Conservation (phyloP, 2,797 vertebrate species). For the Meda fulgida region DNA sequence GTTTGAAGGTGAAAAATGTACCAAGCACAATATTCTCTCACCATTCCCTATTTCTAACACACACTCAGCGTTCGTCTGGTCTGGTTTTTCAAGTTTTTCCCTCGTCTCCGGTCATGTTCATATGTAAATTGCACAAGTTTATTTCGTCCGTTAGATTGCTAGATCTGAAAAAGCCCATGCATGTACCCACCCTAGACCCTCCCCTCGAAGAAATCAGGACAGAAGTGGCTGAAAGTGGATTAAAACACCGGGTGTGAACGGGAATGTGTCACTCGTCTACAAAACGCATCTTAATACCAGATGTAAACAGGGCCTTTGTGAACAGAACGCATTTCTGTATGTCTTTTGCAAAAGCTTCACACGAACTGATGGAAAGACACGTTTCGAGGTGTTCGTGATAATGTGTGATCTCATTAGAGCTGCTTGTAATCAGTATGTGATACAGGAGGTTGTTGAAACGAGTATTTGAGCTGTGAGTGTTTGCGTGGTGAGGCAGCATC, state of each 20-base stretch:
- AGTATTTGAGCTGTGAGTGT: not conserved
- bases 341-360: not conserved
- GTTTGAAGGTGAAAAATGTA: not conserved
- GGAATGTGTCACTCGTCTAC: no score
- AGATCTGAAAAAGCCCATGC: not conserved
- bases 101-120: accelerated
- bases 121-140: not conserved
- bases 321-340: not conserved
- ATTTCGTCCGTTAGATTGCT: not conserved
- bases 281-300: not conserved
- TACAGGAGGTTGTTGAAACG: not conserved
- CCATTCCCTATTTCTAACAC: not conserved
- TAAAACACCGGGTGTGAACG: no score
- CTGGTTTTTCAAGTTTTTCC: not conserved
- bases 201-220: not conserved
- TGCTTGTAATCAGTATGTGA: not conserved
- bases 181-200: no score
- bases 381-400: not conserved
- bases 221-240: no score
- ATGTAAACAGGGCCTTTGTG: not conserved
- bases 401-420: not conserved
- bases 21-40: not conserved
- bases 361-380: not conserved
- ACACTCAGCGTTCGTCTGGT: no score
- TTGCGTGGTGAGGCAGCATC: not conserved